phyloP scores from a whole-genome alignment of 2,888 invertebrate species.

The Parnassius smintheus region DNA sequence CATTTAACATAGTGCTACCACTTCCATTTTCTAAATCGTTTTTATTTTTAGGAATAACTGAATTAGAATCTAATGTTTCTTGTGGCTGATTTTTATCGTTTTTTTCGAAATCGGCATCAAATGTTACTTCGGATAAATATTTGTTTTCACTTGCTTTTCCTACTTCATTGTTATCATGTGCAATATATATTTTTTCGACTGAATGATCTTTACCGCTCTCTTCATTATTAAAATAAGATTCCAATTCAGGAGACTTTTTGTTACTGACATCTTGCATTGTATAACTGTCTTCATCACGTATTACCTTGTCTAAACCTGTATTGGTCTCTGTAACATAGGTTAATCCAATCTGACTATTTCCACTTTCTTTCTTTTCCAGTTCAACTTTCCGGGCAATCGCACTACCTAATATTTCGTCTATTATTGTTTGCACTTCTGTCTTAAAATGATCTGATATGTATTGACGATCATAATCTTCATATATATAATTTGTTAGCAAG shows the following conservation, averaged over 20 bases:
- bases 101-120: too few species aligned
- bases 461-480: constrained; percentile 1
- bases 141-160: too few species aligned
- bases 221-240: background rate
- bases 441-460: constrained; percentile 6
- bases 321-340: background rate
- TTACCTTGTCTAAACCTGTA: background rate
- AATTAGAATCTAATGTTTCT: too few species aligned
- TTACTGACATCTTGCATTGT: background rate
- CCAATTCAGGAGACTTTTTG: background rate
- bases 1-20: too few species aligned
- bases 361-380: constrained; percentile 5
- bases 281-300: background rate
- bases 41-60: too few species aligned
- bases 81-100: too few species aligned
- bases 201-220: background rate
- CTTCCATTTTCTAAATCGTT: too few species aligned
- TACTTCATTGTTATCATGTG: too few species aligned
- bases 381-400: constrained; percentile 3
- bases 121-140: too few species aligned
- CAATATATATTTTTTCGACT: too few species aligned
- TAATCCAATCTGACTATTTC: background rate
- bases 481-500: background rate
- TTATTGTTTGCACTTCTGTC: constrained; percentile 7
- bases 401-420: constrained; percentile 12